Conservation (phyloP, 2,888 invertebrate genomes). For the Bombylius major region DNA sequence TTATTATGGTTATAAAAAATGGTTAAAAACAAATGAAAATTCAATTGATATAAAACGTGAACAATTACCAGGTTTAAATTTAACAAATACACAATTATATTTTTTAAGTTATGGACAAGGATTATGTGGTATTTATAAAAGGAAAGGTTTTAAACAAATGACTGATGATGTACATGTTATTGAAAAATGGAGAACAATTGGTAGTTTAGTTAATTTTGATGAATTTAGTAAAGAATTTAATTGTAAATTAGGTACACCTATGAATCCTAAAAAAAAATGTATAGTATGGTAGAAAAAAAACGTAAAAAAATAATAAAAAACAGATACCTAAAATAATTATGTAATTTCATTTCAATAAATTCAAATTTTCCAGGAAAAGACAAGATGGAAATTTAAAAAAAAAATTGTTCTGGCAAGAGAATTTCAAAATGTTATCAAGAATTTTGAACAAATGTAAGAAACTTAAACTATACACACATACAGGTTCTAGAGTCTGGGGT, state of each 20-base stretch:
- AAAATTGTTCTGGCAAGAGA: too few species aligned
- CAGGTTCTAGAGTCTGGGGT: too few species aligned
- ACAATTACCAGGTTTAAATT: not conserved
- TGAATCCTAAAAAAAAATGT: constrained; percentile 2
- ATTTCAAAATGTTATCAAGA: too few species aligned
- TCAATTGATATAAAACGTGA: not conserved
- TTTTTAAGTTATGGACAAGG: constrained; percentile 1
- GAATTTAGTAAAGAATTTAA: constrained; percentile 1
- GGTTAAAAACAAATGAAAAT: not conserved
- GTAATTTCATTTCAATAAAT: too few species aligned
- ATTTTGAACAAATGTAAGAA: too few species aligned
- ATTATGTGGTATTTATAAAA: not conserved
- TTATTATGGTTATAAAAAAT: not conserved
- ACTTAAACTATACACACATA: too few species aligned
- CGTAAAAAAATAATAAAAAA: constrained; percentile 21
- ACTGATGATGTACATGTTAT: not conserved
- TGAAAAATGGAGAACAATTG: constrained; percentile 1
- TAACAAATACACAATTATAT: constrained; percentile 1
- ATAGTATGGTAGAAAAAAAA: constrained; percentile 1
- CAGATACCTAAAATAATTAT: constrained; percentile 19
- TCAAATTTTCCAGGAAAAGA: too few species aligned
- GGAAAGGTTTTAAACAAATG: not conserved
- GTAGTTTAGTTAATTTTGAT: constrained; percentile 1
- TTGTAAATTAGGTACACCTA: constrained; percentile 1
- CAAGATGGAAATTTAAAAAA: too few species aligned